Evolutionary conservation across 2,113 vertebrate genomes (phyloP).

Genomic region (Garra rufa): DNA sequence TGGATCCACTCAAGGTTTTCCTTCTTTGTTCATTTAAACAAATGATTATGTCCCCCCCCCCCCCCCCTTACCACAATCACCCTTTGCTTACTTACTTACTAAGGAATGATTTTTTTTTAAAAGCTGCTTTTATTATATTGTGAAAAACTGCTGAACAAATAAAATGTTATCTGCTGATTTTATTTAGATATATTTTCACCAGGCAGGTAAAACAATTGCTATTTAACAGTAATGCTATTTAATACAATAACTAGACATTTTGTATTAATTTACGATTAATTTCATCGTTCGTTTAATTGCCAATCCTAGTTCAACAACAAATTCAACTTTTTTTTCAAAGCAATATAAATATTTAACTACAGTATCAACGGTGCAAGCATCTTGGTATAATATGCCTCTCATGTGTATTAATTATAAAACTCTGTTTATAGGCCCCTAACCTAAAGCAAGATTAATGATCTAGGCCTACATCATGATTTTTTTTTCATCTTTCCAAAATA

Average conservation of each 20-base stretch:
- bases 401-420: not conserved
- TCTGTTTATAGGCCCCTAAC: slow-evolving; percentile 6
- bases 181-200: not conserved
- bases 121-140: too few relatives aligned
- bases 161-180: not conserved
- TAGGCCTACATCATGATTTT: slow-evolving; percentile 17
- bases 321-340: not conserved
- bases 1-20: too few relatives aligned
- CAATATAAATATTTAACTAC: not conserved
- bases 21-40: too few relatives aligned
- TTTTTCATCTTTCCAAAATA: slow-evolving; percentile 60
- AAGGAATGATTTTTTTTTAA: too few relatives aligned
- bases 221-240: not conserved
- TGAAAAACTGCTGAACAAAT: not conserved
- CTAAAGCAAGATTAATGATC: not conserved
- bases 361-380: not conserved
- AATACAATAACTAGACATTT: not conserved
- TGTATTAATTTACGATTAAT: too few relatives aligned
- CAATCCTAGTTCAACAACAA: not conserved
- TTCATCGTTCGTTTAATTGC: not conserved
- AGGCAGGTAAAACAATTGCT: not conserved
- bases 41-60: too few relatives aligned
- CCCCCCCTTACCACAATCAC: too few relatives aligned
- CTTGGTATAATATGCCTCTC: not conserved
- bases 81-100: too few relatives aligned